These are phyloP conservation scores for Mugil cephalus DNA, from an alignment of 2,113 vertebrate genomes.

Conservation along the genomic window DNA sequence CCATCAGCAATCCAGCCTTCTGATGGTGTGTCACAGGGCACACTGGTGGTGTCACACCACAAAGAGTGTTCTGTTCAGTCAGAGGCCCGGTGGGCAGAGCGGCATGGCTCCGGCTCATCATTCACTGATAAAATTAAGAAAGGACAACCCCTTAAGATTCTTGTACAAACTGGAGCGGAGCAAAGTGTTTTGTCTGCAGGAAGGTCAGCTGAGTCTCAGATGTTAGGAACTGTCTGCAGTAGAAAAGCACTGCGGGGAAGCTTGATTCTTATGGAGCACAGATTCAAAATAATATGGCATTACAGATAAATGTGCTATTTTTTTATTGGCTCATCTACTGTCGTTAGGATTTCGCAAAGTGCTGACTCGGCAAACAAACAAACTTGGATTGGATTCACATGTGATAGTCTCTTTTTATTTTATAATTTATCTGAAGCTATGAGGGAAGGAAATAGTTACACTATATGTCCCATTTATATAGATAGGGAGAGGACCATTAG, in stretches of 20 bases:
- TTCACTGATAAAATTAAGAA: conserved; percentile 8
- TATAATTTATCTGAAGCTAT: conserved; percentile 6
- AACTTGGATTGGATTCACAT: conserved; percentile 9
- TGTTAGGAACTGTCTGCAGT: background rate
- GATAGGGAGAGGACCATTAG: background rate
- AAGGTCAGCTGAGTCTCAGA: conserved; percentile 40
- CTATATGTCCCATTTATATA: background rate
- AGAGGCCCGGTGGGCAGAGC: conserved; percentile 15
- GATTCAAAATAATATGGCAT: conserved; percentile 8
- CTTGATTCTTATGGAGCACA: background rate
- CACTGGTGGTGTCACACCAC: conserved; percentile 30
- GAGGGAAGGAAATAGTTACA: no score
- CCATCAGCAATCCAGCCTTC: background rate
- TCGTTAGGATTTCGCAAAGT: conserved; percentile 23
- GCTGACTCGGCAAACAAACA: conserved; percentile 21
- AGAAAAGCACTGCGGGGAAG: background rate
- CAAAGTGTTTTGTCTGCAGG: conserved; percentile 12
- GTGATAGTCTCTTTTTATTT: no score
- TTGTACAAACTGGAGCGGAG: background rate
- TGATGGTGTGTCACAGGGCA: conserved; percentile 38
- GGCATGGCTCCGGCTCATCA: conserved; percentile 4
- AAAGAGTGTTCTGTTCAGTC: conserved; percentile 41
- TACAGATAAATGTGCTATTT: conserved; percentile 1
- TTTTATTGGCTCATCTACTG: conserved; percentile 27
- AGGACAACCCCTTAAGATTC: background rate